Base-by-base conservation (phyloP, 2,797 vertebrate genomes). In the Miichthys miiuy region DNA sequence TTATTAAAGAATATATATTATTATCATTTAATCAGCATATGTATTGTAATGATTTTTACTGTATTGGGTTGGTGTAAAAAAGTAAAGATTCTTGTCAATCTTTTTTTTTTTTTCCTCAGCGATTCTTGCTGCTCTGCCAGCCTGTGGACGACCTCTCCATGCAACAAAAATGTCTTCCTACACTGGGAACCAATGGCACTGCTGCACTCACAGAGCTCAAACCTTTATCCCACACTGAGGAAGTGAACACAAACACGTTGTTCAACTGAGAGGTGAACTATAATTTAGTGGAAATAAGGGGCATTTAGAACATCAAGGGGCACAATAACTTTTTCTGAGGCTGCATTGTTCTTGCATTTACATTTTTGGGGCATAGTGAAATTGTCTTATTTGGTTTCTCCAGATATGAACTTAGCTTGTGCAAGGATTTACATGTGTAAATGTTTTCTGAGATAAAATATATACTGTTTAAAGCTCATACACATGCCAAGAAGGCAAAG, bases 91-190 rank as follows among this genome's bases (percentile, higher is more conserved):
- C 9, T 56, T 48, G 2, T 16, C 30, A 30, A 2, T 51, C 1
- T 79, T 8, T 64, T 27, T 27, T 11, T 80, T 38, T 68, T 21
- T 46, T 13, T 38, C 21, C 46, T 50, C 82, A 92, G 92, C 75
- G 89, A 21, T 76, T 92, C 47, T 6, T 80, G 56, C 4, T 51
- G 7, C 91, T 91, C 34, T 91, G 89, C 75, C 69, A 72, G 42
- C 92, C 91, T 6, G 16, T 34, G 11, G 72, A 85, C 0, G 27
- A 90, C 6, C 27, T 81, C 0, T 34, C 50, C 2, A 7, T 38
- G 46, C 47, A 79, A 18, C 54, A 65, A 8, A 85, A 72, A 46
- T 3, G 27, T 25, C 64, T 25, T 7, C n/a, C 67, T 12, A 9
- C 34, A 1, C 63, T 6, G 4, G 69, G 2, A 57, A 20, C 30